Conservation (phyloP, 2,113 vertebrate genomes). For the Paradisaea rubra region DNA sequence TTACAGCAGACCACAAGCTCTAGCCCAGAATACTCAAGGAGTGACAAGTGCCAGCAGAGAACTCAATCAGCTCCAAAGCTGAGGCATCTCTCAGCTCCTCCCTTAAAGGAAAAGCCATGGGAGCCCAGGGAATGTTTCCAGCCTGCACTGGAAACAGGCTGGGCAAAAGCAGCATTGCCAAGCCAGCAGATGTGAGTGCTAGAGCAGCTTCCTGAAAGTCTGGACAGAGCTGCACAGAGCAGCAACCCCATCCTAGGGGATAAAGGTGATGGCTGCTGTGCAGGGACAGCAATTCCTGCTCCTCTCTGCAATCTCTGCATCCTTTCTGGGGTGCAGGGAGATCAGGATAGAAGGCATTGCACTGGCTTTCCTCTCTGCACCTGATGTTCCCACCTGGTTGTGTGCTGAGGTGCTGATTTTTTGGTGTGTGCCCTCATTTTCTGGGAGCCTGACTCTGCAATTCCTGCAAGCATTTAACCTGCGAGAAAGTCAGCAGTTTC, state of each 20-base stretch:
- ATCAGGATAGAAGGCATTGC: fast-evolving
- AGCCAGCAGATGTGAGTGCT: background rate
- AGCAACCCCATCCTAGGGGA: background rate
- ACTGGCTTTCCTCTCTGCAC: background rate
- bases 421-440: background rate
- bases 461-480: background rate
- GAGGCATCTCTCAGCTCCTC: background rate
- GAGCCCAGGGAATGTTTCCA: background rate
- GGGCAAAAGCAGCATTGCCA: background rate
- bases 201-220: background rate
- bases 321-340: background rate
- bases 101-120: background rate
- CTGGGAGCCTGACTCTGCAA: conserved; percentile 3
- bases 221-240: background rate
- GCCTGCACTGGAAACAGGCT: background rate
- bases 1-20: background rate
- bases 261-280: background rate
- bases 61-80: background rate
- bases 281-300: background rate
- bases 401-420: background rate
- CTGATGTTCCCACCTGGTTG: background rate
- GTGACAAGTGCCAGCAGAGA: background rate
- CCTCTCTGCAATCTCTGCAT: background rate
- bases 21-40: background rate
- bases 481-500: conserved; percentile 36